Evolutionary conservation across 2,888 invertebrate species (phyloP).

Genomic region (Epinotia brunnichana): DNA sequence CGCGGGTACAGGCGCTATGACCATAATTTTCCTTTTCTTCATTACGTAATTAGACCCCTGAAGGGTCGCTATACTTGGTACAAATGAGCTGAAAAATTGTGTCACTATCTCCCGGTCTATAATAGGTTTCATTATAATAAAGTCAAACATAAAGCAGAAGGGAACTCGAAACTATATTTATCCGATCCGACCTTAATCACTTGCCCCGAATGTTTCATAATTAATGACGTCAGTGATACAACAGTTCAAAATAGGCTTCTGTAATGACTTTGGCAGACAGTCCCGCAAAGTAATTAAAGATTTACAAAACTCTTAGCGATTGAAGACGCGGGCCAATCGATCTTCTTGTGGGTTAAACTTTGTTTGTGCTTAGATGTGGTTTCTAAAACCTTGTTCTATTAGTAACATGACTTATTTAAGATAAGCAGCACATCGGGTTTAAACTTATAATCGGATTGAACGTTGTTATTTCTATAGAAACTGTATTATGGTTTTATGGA

Average conservation of each 20-base stretch:
- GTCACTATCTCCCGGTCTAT: too few species aligned
- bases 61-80: too few species aligned
- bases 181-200: background rate
- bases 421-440: slow-evolving; percentile 23
- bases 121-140: background rate
- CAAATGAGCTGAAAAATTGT: too few species aligned
- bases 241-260: background rate
- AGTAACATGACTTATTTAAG: background rate
- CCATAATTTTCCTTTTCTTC: too few species aligned
- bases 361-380: slow-evolving; percentile 12
- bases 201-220: background rate
- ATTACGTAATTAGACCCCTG: too few species aligned
- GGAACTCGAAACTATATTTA: too few species aligned
- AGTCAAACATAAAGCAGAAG: background rate
- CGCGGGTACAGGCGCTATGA: too few species aligned
- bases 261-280: slow-evolving; percentile 4
- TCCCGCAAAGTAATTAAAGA: background rate
- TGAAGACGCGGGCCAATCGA: background rate
- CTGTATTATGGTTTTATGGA: background rate
- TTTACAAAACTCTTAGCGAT: background rate
- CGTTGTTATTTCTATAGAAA: slow-evolving; percentile 19
- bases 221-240: background rate
- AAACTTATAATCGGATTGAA: slow-evolving; percentile 14
- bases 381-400: slow-evolving; percentile 20
- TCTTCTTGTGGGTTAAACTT: slow-evolving; percentile 17